Conservation (phyloP, 2,888 invertebrate species). For the Platynereis dumerilii region DNA sequence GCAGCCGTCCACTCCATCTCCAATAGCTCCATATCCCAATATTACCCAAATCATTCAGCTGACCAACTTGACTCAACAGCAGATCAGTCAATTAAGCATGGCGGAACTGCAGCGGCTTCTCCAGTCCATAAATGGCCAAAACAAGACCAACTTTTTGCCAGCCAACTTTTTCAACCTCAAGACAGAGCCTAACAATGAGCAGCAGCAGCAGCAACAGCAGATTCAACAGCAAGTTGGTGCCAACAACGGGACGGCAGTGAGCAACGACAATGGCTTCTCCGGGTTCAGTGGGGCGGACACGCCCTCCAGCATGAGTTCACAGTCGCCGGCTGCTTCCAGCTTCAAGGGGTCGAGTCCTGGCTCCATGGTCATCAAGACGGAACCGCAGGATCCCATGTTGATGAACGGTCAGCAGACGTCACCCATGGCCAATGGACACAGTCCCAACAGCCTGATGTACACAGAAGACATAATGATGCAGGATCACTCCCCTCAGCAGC, state of each 20-base stretch:
- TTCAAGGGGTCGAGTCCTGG: background rate
- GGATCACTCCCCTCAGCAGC: constrained; percentile 14
- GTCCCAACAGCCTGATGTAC: constrained; percentile 1
- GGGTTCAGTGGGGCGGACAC: constrained; percentile 46
- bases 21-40: constrained; percentile 57
- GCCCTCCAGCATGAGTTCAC: constrained; percentile 44
- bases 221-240: background rate
- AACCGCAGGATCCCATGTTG: constrained; percentile 11
- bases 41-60: constrained; percentile 8
- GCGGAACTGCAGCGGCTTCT: constrained; percentile 57
- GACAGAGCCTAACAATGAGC: constrained; percentile 19
- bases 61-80: constrained; percentile 35
- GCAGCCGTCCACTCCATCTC: constrained; percentile 24
- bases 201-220: background rate
- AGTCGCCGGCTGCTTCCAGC: constrained; percentile 37
- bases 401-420: background rate
- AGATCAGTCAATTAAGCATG: constrained; percentile 55
- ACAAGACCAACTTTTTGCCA: constrained; percentile 16
- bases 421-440: constrained; percentile 3
- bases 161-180: constrained; percentile 22
- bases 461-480: constrained; percentile 7
- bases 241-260: constrained; percentile 8
- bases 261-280: constrained; percentile 35
- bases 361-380: constrained; percentile 19
- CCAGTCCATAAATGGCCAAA: constrained; percentile 45